Conservation (phyloP, 2,797 vertebrate species). For the Smutsia temminckii region DNA sequence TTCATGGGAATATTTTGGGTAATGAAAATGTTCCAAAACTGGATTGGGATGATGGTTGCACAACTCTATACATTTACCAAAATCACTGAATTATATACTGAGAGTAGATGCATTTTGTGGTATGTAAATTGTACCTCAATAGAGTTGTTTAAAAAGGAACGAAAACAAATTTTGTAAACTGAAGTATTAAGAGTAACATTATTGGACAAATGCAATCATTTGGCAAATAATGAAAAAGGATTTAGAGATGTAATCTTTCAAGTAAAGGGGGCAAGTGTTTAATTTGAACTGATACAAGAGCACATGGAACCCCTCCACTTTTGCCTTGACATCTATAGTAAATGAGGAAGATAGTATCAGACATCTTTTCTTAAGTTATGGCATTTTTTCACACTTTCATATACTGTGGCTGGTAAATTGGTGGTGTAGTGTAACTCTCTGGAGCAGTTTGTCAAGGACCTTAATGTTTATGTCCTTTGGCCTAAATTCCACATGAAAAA, state of each 20-base stretch:
- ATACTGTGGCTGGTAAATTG: background rate
- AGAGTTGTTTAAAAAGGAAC: background rate
- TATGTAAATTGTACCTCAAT: background rate
- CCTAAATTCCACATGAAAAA: background rate
- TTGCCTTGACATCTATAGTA: background rate
- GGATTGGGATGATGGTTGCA: background rate
- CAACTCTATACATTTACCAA: background rate
- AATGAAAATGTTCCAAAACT: background rate
- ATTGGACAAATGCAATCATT: background rate
- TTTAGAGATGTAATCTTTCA: constrained; percentile 17
- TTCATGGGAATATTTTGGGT: background rate
- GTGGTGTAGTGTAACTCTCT: background rate
- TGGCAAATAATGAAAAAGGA: constrained; percentile 9
- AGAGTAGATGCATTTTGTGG: background rate
- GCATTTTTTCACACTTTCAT: background rate
- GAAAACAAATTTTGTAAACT: constrained; percentile 32
- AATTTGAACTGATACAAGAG: background rate
- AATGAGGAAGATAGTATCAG: background rate
- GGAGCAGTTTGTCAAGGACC: background rate
- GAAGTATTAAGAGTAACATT: constrained; percentile 26
- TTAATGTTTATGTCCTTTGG: constrained; percentile 13
- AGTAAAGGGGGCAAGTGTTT: background rate
- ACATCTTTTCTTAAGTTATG: background rate
- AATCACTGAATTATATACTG: background rate
- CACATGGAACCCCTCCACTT: background rate